Conservation (phyloP, 2,888 invertebrate genomes). For the Trileptium ribeirensis region DNA sequence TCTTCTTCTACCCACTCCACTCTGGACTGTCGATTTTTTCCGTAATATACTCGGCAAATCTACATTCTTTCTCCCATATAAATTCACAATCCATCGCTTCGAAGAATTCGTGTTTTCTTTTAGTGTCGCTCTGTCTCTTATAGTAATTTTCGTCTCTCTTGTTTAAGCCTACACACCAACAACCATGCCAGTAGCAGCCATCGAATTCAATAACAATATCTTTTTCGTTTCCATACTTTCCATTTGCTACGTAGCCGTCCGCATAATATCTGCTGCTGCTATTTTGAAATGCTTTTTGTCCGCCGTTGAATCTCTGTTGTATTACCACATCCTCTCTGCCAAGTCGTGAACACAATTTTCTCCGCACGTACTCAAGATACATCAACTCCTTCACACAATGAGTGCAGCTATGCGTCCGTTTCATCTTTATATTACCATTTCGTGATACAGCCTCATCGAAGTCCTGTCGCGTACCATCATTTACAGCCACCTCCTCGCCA, state of each 20-base stretch:
- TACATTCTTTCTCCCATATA: too few relatives aligned
- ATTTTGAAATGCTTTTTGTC: not conserved
- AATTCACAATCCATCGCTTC: too few relatives aligned
- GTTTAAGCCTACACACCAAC: too few relatives aligned
- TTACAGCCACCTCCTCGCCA: not conserved
- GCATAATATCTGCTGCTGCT: not conserved
- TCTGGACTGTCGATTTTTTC: not conserved
- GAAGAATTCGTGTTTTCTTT: too few relatives aligned
- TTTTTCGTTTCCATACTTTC: not conserved
- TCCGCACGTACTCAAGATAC: not conserved
- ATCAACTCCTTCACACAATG: not conserved
- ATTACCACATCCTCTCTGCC: not conserved
- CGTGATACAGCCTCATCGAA: not conserved
- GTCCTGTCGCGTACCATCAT: not conserved
- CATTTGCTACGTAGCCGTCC: not conserved
- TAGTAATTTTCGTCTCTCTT: too few relatives aligned
- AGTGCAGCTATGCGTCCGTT: not conserved
- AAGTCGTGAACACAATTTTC: not conserved
- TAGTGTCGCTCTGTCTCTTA: too few relatives aligned
- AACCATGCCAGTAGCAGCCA: slow-evolving; percentile 5
- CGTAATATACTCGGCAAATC: too few relatives aligned
- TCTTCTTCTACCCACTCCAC: not conserved
- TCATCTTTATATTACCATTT: not conserved
- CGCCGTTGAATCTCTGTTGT: not conserved
- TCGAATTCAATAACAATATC: not conserved